Evolutionary conservation across 2,888 invertebrate genomes (phyloP).

Genomic region (Andricus curvator): DNA sequence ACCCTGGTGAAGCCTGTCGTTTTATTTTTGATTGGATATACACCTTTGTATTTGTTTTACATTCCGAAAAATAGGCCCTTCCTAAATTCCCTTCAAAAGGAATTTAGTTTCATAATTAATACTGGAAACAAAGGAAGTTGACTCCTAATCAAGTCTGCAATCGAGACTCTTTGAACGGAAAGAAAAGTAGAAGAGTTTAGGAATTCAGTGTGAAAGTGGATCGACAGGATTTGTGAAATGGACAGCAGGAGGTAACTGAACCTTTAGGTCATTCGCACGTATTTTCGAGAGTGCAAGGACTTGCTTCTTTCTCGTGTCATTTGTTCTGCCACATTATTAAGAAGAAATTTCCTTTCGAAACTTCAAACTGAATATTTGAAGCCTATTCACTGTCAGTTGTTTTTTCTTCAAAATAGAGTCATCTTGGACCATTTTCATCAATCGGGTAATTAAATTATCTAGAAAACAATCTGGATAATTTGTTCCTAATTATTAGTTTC

Average conservation of each 20-base stretch:
- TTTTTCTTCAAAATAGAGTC: no score
- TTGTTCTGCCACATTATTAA: conserved; percentile 2
- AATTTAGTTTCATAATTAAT: neutral
- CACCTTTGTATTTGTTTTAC: neutral
- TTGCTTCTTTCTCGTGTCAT: neutral
- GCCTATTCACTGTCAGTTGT: neutral
- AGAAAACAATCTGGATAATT: neutral
- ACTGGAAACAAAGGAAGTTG: neutral
- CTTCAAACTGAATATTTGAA: neutral
- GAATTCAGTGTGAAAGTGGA: conserved; percentile 35
- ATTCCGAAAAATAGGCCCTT: neutral
- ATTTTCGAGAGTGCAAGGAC: conserved; percentile 27
- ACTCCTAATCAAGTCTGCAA: neutral
- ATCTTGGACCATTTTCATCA: neutral
- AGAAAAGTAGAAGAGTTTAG: conserved; percentile 34
- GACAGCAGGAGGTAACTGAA: conserved; percentile 30
- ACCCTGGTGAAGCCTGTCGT: neutral
- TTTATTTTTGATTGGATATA: no score
- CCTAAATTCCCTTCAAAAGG: no score
- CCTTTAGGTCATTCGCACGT: conserved; percentile 34
- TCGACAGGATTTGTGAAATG: conserved; percentile 37
- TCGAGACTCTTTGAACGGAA: neutral
- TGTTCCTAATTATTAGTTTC: neutral
- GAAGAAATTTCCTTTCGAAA: neutral
- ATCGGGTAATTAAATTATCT: neutral